These are phyloP conservation scores for Trimorus sp. DNA, from an alignment of 2,888 invertebrate genomes.

Conservation along the genomic window DNA sequence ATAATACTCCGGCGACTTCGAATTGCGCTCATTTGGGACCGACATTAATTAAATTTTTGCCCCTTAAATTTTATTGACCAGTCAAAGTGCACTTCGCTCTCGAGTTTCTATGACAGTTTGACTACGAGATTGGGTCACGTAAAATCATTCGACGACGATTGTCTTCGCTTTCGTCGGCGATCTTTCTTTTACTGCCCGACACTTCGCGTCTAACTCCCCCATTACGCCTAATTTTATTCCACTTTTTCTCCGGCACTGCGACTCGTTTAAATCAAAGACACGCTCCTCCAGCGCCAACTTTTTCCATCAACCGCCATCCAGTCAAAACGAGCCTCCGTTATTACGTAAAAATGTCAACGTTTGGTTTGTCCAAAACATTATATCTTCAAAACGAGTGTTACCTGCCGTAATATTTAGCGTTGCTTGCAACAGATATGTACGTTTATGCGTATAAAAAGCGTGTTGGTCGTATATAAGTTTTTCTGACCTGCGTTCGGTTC, in stretches of 20 bases:
- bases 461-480: slow-evolving; percentile 10
- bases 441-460: background rate
- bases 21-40: slow-evolving; percentile 17
- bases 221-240: slow-evolving; percentile 6
- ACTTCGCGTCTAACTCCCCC: slow-evolving; percentile 23
- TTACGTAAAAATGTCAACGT: background rate
- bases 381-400: background rate
- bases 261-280: background rate
- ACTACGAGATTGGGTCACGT: slow-evolving; percentile 66
- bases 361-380: background rate
- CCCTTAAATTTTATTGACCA: slow-evolving; percentile 46
- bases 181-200: slow-evolving; percentile 37
- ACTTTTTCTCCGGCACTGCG: slow-evolving; percentile 12
- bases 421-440: background rate
- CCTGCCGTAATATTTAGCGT: slow-evolving; percentile 1
- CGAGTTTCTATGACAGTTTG: slow-evolving; percentile 41
- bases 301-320: background rate
- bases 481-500: slow-evolving; percentile 46
- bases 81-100: slow-evolving; percentile 37
- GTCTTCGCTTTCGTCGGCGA: slow-evolving; percentile 61
- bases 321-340: background rate
- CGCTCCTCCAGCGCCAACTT: background rate
- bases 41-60: slow-evolving; percentile 47
- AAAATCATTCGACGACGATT: slow-evolving; percentile 37
- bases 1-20: background rate